A percentile compares a stretch with the other conserved stretches of the same genome.
These are phyloP conservation scores for Hormiphora californensis DNA, from an alignment of 37 sponge, comb jelly and placozoan genomes.

Conservation along the genomic window DNA sequence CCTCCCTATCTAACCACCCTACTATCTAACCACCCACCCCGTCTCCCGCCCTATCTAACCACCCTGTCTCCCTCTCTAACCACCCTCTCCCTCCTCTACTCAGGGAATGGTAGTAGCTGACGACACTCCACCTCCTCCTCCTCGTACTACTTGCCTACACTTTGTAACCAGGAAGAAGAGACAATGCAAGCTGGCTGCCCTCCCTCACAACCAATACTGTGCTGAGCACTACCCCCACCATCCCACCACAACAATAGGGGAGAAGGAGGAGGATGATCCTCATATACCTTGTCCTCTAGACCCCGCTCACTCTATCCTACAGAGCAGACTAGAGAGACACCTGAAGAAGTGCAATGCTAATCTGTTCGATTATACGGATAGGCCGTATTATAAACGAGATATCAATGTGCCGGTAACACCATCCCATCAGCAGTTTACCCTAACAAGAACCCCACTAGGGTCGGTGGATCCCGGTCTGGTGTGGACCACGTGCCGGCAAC, in stretches of 20 bases:
- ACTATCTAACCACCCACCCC: too few species aligned
- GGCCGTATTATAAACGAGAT: neutral
- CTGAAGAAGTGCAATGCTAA: slow-evolving; percentile 22
- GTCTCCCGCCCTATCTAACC: too few species aligned
- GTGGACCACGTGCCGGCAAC: neutral
- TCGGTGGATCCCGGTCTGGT: neutral
- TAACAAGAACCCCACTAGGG: neutral
- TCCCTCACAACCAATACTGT: slow-evolving; percentile 28
- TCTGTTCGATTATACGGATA: neutral
- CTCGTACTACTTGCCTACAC: neutral
- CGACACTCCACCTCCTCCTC: too few species aligned
- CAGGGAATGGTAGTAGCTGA: too few species aligned
- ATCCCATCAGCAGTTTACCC: neutral
- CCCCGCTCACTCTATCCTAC: slow-evolving; percentile 7
- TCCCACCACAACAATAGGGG: neutral
- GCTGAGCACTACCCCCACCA: slow-evolving; percentile 19
- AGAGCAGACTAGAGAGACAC: neutral
- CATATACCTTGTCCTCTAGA: slow-evolving; percentile 24
- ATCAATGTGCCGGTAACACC: neutral
- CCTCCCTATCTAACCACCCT: too few species aligned
- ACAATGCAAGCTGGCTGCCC: slow-evolving; percentile 4
- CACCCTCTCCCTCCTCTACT: too few species aligned
- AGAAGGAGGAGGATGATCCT: neutral
- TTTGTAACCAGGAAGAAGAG: slow-evolving; percentile 40
- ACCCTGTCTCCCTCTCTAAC: too few species aligned